Percentiles rank a stretch among this genome's conserved stretches.
phyloP scores from a whole-genome alignment of 2,888 invertebrate genomes.

The Thysanoteuthis rhombus region DNA sequence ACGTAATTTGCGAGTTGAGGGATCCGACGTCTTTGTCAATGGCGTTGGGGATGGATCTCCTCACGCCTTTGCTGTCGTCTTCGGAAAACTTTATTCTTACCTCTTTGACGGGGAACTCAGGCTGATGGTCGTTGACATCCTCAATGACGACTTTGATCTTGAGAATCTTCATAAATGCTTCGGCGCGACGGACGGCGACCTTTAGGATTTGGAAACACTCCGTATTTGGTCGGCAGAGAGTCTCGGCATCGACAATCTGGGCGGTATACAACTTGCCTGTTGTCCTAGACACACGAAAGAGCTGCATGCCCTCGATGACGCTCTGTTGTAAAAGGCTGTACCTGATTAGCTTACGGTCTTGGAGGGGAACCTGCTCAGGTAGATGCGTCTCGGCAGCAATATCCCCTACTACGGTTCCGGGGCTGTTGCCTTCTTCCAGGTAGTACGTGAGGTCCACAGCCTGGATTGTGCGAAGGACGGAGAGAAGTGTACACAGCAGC shows the following conservation, averaged over 20 bases:
- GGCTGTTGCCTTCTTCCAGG: slow-evolving; percentile 12
- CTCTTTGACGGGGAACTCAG: background rate
- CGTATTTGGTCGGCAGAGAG: background rate
- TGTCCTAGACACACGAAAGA: background rate
- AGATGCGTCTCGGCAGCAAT: background rate
- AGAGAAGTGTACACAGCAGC: background rate
- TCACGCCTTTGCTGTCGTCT: background rate
- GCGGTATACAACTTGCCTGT: background rate
- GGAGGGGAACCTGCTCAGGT: background rate
- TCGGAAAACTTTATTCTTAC: background rate
- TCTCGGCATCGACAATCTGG: background rate
- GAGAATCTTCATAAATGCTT: background rate
- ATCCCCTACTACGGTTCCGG: background rate
- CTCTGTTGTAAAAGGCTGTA: background rate
- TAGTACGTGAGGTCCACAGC: background rate
- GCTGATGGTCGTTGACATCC: background rate
- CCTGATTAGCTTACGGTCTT: background rate
- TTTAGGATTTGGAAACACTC: background rate
- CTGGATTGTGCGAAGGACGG: background rate
- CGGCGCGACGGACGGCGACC: background rate
- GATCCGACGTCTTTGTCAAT: background rate
- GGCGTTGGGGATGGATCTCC: background rate
- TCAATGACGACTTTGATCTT: background rate
- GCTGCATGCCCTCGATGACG: background rate
- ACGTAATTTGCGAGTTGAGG: background rate